These are phyloP conservation scores for Riptortus pedestris DNA, from an alignment of 1,140 invertebrate genomes.

Conservation along the genomic window DNA sequence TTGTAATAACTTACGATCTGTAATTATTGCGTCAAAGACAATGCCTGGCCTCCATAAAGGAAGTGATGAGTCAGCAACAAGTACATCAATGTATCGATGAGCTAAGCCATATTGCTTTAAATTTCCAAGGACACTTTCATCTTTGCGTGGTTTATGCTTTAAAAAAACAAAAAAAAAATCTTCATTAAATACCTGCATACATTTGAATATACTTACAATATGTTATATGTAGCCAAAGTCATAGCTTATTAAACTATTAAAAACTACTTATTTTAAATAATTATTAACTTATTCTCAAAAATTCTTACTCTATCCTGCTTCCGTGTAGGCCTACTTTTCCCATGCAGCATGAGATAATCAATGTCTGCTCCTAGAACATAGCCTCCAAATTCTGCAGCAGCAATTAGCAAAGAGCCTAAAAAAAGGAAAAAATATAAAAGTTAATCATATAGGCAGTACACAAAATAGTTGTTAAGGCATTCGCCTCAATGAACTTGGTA, in stretches of 20 bases:
- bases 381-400: constrained; percentile 81
- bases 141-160: constrained; percentile 40
- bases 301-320: constrained; percentile 68
- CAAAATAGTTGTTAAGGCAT: too few species aligned
- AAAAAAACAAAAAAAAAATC: constrained; percentile 1
- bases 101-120: constrained; percentile 73
- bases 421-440: constrained; percentile 14
- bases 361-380: constrained; percentile 88
- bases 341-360: constrained; percentile 87
- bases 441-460: too few species aligned
- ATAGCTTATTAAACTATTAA: background rate
- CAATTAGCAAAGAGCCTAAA: constrained; percentile 80
- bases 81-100: constrained; percentile 69
- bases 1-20: constrained; percentile 74
- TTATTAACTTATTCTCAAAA: too few species aligned
- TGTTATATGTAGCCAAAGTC: background rate
- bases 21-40: constrained; percentile 77
- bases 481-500: too few species aligned
- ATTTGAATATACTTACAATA: too few species aligned
- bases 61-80: constrained; percentile 80
- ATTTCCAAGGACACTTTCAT: constrained; percentile 78
- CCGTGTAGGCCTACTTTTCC: constrained; percentile 64
- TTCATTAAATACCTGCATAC: background rate
- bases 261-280: too few species aligned
- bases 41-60: constrained; percentile 62